Evolutionary conservation across 2,113 vertebrate genomes (phyloP).

Genomic region (Nyctibius bracteatus): DNA sequence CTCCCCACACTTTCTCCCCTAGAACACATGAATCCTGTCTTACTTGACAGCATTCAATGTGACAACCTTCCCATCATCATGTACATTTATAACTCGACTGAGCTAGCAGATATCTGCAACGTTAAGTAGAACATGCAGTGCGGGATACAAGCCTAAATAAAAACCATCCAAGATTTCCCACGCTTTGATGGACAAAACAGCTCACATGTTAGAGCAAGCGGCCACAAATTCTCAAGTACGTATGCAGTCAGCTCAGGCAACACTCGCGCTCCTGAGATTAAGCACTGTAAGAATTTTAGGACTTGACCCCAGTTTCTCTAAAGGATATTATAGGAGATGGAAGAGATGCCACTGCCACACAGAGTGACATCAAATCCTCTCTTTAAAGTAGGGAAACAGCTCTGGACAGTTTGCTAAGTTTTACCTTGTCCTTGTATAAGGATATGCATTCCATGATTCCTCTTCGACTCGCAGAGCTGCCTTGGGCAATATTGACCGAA

Average conservation of each 20-base stretch:
- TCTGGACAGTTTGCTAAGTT: background rate
- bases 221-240: background rate
- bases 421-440: constrained; percentile 93
- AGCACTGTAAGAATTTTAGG: background rate
- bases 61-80: background rate
- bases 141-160: background rate
- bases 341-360: background rate
- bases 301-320: background rate
- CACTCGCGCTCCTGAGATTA: background rate
- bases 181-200: background rate
- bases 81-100: background rate
- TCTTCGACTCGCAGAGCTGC: constrained; percentile 93
- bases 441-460: constrained; percentile 96
- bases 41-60: background rate
- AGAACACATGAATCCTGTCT: background rate
- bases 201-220: background rate
- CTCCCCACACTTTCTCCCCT: background rate
- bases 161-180: background rate
- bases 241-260: background rate
- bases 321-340: background rate
- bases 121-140: background rate
- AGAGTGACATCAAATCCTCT: background rate
- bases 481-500: constrained; percentile 94
- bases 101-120: background rate
- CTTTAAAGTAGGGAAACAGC: background rate